A percentile compares a stretch with the other conserved stretches of the same genome.
Conservation (phyloP, 2,888 invertebrate genomes). For the Agrochola lychnidis region DNA sequence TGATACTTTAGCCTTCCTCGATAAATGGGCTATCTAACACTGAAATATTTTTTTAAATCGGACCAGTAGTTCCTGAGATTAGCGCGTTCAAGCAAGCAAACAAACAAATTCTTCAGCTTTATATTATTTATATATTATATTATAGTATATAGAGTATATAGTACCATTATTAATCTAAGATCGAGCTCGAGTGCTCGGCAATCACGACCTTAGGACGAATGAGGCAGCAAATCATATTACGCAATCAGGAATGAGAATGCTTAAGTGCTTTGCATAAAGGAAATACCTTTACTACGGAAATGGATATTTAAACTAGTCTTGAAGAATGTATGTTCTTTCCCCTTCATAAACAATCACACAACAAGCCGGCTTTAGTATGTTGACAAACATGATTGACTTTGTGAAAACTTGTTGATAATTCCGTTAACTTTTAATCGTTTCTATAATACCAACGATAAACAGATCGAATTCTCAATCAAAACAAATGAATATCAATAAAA, state of each 20-base stretch:
- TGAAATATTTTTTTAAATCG: too few species aligned
- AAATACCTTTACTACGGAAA: slow-evolving; percentile 43
- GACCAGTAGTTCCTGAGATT: too few species aligned
- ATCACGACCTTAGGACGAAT: not conserved
- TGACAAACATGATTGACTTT: slow-evolving; percentile 36
- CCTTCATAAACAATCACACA: slow-evolving; percentile 22
- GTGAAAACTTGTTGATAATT: slow-evolving; percentile 15
- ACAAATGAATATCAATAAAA: not conserved
- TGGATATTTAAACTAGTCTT: slow-evolving; percentile 39
- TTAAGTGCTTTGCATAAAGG: slow-evolving; percentile 17
- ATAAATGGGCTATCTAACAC: too few species aligned
- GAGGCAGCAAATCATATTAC: slow-evolving; percentile 15
- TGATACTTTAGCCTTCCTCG: too few species aligned
- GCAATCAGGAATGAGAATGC: slow-evolving; percentile 21
- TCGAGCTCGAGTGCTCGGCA: not conserved
- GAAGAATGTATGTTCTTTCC: slow-evolving; percentile 50
- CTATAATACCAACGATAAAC: not conserved
- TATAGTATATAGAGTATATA: too few species aligned
- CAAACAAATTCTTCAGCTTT: too few species aligned
- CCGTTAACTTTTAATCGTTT: not conserved
- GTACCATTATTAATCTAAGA: not conserved
- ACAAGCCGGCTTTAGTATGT: slow-evolving; percentile 15
- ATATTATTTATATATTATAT: too few species aligned
- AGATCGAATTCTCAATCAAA: slow-evolving; percentile 3
- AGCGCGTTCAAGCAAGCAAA: too few species aligned